Conservation (phyloP, 2,888 invertebrate species). For the Leucania comma region DNA sequence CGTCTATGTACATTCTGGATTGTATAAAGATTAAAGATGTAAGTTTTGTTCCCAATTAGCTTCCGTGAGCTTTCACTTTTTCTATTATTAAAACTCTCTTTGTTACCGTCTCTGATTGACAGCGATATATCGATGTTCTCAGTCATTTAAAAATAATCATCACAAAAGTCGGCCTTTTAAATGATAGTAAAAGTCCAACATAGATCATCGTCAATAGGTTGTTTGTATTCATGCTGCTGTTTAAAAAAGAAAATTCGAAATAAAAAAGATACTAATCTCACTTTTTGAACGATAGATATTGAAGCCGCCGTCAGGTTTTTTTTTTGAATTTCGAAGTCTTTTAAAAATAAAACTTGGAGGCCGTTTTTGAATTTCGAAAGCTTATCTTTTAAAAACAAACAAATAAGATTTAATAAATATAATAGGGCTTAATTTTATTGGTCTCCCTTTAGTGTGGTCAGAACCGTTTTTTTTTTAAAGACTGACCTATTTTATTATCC, state of each 20-base stretch:
- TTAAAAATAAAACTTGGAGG: not conserved
- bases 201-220: constrained; percentile 1
- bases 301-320: not conserved
- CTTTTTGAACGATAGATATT: not conserved
- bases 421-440: not conserved
- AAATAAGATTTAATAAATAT: not conserved
- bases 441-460: not conserved
- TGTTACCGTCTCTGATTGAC: constrained; percentile 54
- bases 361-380: too few relatives aligned
- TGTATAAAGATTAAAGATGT: not conserved
- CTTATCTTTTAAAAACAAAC: not conserved
- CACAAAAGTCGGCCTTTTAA: not conserved
- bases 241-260: not conserved
- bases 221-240: not conserved
- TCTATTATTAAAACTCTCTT: constrained; percentile 53
- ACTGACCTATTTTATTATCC: not conserved
- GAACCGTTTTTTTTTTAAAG: not conserved
- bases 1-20: too few relatives aligned
- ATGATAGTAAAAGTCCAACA: constrained; percentile 9
- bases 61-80: constrained; percentile 68
- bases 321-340: constrained; percentile 4
- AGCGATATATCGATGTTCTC: constrained; percentile 38
- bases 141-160: constrained; percentile 24
- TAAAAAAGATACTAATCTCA: not conserved
- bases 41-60: constrained; percentile 61